phyloP scores from a whole-genome alignment of 2,797 vertebrate species.

The Clarias platycephalus region DNA sequence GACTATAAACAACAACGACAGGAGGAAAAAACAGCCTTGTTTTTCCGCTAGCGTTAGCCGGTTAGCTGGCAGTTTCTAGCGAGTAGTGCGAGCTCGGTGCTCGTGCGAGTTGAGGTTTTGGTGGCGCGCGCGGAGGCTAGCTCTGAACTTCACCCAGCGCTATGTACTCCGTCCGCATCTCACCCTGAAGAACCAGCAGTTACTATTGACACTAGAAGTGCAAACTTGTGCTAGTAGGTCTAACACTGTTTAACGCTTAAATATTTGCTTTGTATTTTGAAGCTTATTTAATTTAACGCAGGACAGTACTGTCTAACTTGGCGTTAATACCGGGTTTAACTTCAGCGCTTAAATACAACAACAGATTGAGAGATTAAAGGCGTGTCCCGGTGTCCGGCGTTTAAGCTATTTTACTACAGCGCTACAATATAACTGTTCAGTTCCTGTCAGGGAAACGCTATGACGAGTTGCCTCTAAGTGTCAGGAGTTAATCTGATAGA shows the following conservation, averaged over 20 bases:
- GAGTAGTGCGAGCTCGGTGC: neutral
- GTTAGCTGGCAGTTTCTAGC: neutral
- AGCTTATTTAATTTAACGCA: neutral
- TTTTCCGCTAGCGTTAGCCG: slow-evolving; percentile 17
- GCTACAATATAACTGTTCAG: neutral
- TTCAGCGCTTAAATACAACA: neutral
- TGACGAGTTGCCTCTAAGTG: no score
- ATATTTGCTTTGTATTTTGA: neutral
- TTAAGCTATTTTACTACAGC: no score
- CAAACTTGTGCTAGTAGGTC: neutral
- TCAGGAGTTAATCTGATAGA: neutral
- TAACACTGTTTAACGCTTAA: neutral
- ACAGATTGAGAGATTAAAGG: neutral
- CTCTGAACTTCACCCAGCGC: neutral
- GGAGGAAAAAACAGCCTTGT: neutral
- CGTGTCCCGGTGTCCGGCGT: neutral
- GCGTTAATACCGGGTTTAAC: neutral
- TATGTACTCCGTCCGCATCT: neutral
- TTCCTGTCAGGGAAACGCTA: neutral
- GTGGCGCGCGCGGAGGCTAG: neutral
- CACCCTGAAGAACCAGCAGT: no score
- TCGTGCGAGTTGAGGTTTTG: no score
- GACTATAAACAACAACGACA: neutral
- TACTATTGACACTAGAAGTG: neutral
- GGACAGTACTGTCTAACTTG: neutral